Base-by-base conservation (phyloP, 1,140 invertebrate genomes). In the Oscheius sp. region DNA sequence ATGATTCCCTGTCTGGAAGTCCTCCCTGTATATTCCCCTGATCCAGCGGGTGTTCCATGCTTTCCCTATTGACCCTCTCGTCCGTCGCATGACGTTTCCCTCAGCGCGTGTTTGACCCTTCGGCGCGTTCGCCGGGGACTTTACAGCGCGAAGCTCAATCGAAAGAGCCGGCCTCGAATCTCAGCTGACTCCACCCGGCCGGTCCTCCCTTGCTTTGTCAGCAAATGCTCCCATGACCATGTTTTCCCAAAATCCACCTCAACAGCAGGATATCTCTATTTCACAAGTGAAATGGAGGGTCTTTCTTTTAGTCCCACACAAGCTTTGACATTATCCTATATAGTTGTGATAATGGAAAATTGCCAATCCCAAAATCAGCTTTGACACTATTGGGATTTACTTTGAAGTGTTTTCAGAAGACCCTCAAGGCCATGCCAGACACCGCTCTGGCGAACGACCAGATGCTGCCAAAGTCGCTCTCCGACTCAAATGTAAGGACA, bases 121-220 rank as follows among this genome's bases (percentile, higher is more conserved):
- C n/a, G n/a, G n/a, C n/a, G n/a, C n/a, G n/a, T n/a, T n/a, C n/a
- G n/a, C n/a, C n/a, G 49, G 7, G 7, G 7, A 23, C 23, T 13
- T 55, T 55, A 55, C 49, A 55, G 49, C 7, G 49, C 7, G 49
- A 4, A 26, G 23, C 7, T 23, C 49, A 55, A 23, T 55, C 38
- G 38, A 42, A 42, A n/a, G n/a, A n/a, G n/a, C 38, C 38, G 38
- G 38, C 7, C 23, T 26, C 15, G 28, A 55, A 55, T 55, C 49
- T 55, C 49, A 55, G 49, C 49, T 55, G 49, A 55, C 49, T 13
- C 49, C 49, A 55, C 38, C n/a, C n/a, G 49, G 7, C 28, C 49
- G 23, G 38, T n/a, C 38, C 38, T 42, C 10, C n/a, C 28, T 26
- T 23, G 49, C 23, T 55, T 55, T 23, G 15, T 26, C 4, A 55